phyloP scores from a whole-genome alignment of 2,113 vertebrate genomes.

The Gorsachius goisagi region DNA sequence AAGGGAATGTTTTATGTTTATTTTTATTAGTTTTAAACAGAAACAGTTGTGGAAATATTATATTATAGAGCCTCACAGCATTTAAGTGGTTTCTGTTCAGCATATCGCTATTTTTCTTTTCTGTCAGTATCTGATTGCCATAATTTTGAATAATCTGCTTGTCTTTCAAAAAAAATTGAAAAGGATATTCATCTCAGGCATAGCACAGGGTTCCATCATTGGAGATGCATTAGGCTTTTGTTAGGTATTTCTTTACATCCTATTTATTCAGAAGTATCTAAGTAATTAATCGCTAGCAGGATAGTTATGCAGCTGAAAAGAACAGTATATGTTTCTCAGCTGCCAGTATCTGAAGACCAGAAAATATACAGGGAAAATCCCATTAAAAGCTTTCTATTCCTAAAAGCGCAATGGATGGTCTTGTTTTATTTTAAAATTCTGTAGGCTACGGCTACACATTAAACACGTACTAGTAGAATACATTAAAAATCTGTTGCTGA shows the following conservation, averaged over 20 bases:
- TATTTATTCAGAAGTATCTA: constrained; percentile 39
- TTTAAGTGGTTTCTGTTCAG: constrained; percentile 74
- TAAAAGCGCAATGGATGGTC: not conserved
- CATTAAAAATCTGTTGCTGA: constrained; percentile 32
- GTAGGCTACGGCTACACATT: not conserved
- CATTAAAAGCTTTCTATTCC: constrained; percentile 15
- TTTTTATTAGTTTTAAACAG: constrained; percentile 83
- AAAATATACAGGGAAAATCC: constrained; percentile 18
- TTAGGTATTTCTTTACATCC: constrained; percentile 17
- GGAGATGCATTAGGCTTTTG: constrained; percentile 41
- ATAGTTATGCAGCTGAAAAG: not conserved
- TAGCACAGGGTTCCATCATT: not conserved
- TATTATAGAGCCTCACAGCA: constrained; percentile 62
- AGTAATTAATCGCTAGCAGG: constrained; percentile 19
- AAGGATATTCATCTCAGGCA: constrained; percentile 49
- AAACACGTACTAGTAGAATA: not conserved
- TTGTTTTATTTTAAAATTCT: constrained; percentile 46
- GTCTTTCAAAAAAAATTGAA: constrained; percentile 65
- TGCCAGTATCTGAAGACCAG: not conserved
- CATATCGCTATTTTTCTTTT: constrained; percentile 63
- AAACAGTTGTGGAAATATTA: constrained; percentile 81
- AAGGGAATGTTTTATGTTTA: constrained; percentile 78
- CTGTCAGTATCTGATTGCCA: constrained; percentile 64
- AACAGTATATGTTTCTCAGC: not conserved
- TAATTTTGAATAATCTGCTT: constrained; percentile 74